Percentiles rank a stretch among this genome's conserved stretches.
Conservation (phyloP, 2,113 vertebrate genomes). For the Cephalophus harveyi region DNA sequence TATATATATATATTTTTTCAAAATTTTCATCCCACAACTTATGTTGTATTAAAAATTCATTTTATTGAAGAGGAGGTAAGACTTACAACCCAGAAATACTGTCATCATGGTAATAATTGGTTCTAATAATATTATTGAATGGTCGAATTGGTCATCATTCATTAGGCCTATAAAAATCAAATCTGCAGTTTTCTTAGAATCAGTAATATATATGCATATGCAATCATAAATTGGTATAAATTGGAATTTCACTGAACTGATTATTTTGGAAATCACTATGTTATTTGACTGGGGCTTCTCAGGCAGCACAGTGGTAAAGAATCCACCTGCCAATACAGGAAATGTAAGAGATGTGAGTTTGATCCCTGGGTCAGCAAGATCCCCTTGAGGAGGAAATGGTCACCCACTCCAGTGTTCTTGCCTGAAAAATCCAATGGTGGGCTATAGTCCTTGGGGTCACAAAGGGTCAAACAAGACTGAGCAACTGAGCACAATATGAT, state of each 20-base stretch:
- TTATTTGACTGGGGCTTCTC: not conserved
- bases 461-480: not conserved
- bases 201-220: not conserved
- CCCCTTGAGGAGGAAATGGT: not conserved
- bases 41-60: not conserved
- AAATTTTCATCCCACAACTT: not conserved
- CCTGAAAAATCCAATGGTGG: not conserved
- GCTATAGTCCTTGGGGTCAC: not conserved
- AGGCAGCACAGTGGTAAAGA: not conserved
- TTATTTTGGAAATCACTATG: not conserved
- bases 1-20: not conserved
- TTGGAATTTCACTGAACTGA: not conserved
- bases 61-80: not conserved
- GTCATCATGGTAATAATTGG: not conserved
- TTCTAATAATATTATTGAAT: not conserved
- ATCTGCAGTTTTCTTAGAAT: not conserved
- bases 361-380: not conserved
- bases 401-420: not conserved
- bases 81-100: not conserved
- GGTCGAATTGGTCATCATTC: not conserved
- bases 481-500: not conserved
- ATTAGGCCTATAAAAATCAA: not conserved
- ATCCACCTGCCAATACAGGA: not conserved
- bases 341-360: not conserved
- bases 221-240: not conserved